Percentiles rank a stretch among this genome's conserved stretches.
Conservation (phyloP, 1,140 invertebrate species). For the Drosophila sucinea region DNA sequence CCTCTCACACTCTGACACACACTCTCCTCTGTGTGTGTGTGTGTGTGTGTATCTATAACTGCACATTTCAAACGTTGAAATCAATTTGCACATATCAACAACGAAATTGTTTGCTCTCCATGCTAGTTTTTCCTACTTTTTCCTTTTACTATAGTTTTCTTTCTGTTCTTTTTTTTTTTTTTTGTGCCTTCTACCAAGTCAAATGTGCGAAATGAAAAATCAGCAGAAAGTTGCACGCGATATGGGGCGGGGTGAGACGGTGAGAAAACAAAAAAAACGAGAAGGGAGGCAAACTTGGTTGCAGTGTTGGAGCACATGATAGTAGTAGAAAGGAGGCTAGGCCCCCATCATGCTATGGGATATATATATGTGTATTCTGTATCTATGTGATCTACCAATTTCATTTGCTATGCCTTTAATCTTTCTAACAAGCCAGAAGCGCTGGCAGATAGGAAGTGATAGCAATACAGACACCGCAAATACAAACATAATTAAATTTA, state of each 20-base stretch:
- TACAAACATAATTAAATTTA: slow-evolving; percentile 77
- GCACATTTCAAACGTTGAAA: slow-evolving; percentile 76
- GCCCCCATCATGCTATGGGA: background rate
- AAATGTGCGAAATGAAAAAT: slow-evolving; percentile 75
- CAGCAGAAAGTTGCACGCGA: slow-evolving; percentile 69
- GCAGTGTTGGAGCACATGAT: slow-evolving; percentile 35
- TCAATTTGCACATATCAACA: slow-evolving; percentile 81
- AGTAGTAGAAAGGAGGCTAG: background rate
- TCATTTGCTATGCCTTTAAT: slow-evolving; percentile 77
- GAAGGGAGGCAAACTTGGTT: slow-evolving; percentile 44
- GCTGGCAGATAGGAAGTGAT: slow-evolving; percentile 8
- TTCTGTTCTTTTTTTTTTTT: slow-evolving; percentile 2
- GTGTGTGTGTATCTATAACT: slow-evolving; percentile 62
- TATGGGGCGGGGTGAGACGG: background rate
- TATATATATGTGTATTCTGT: slow-evolving; percentile 19
- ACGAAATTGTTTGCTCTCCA: slow-evolving; percentile 77
- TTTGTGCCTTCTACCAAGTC: slow-evolving; percentile 15
- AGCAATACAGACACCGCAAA: slow-evolving; percentile 27
- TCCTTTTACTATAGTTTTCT: background rate
- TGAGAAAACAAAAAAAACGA: background rate
- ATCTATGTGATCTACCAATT: slow-evolving; percentile 73
- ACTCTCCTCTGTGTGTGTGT: slow-evolving; percentile 15
- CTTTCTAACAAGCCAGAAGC: slow-evolving; percentile 50
- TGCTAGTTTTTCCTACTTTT: slow-evolving; percentile 26
- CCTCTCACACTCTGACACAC: background rate